These are phyloP conservation scores for Protodeltote pygarga DNA, from an alignment of 2,888 invertebrate genomes.

Conservation along the genomic window DNA sequence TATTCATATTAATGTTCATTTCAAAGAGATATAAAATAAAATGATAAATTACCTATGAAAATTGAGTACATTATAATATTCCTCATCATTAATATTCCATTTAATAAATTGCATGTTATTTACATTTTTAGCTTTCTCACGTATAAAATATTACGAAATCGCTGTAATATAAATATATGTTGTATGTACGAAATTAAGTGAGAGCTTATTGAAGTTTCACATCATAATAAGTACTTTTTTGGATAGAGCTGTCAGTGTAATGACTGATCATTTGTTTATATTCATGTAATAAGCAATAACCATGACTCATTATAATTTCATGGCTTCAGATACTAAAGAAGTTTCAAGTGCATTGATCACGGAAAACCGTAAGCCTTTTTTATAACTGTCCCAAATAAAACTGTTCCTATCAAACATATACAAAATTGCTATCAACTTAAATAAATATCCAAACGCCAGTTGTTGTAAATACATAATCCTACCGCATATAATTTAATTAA, in stretches of 20 bases:
- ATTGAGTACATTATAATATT: slow-evolving; percentile 25
- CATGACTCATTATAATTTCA: slow-evolving; percentile 8
- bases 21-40: slow-evolving; percentile 9
- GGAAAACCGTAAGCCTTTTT: slow-evolving; percentile 52
- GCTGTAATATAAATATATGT: slow-evolving; percentile 25
- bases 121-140: slow-evolving; percentile 29
- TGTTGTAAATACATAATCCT: slow-evolving; percentile 72
- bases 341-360: slow-evolving; percentile 23
- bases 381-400: slow-evolving; percentile 64
- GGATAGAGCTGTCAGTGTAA: slow-evolving; percentile 21
- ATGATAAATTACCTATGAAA: slow-evolving; percentile 12
- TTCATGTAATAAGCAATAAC: slow-evolving; percentile 6
- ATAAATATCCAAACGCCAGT: slow-evolving; percentile 62
- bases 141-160: slow-evolving; percentile 25
- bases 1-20: slow-evolving; percentile 4
- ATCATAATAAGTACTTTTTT: slow-evolving; percentile 25
- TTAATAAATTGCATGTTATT: slow-evolving; percentile 35
- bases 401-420: slow-evolving; percentile 62
- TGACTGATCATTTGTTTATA: slow-evolving; percentile 25
- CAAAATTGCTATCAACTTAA: slow-evolving; percentile 58
- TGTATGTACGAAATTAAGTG: slow-evolving; percentile 29
- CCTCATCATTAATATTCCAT: slow-evolving; percentile 37
- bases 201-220: slow-evolving; percentile 31
- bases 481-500: slow-evolving; percentile 69
- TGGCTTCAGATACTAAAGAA: slow-evolving; percentile 2